phyloP scores from a whole-genome alignment of 2,113 vertebrate species.

The Thermophis baileyi region DNA sequence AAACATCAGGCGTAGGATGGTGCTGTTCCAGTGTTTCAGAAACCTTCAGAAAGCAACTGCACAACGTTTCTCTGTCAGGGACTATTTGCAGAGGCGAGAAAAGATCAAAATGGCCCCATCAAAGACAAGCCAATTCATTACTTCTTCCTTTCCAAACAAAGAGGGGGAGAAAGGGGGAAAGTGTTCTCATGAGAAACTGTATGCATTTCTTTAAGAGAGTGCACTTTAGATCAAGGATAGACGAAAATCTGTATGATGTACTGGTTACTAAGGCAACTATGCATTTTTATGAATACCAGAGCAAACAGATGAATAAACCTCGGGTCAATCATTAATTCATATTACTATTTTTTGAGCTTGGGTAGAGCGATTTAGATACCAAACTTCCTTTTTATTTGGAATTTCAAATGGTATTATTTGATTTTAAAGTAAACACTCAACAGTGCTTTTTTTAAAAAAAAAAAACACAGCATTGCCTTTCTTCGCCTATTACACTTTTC shows the following conservation, averaged over 20 bases:
- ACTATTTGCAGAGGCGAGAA: conserved; percentile 31
- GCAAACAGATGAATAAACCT: conserved; percentile 64
- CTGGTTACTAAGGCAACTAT: conserved; percentile 62
- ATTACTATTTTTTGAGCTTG: conserved; percentile 57
- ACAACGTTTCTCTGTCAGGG: conserved; percentile 19
- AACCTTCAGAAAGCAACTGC: neutral
- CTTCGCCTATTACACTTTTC: conserved; percentile 27
- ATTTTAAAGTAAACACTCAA: conserved; percentile 71
- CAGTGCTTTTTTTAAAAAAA: conserved; percentile 41
- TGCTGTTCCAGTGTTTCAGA: neutral
- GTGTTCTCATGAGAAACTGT: conserved; percentile 42
- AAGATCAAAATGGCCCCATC: conserved; percentile 49
- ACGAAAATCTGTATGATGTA: conserved; percentile 48
- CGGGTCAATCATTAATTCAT: conserved; percentile 75
- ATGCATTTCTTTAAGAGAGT: conserved; percentile 63
- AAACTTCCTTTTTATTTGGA: conserved; percentile 57
- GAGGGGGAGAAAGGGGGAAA: neutral
- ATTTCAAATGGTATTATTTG: conserved; percentile 66
- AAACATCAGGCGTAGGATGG: neutral
- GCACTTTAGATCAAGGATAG: conserved; percentile 57
- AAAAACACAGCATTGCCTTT: conserved; percentile 23
- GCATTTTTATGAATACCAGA: conserved; percentile 43
- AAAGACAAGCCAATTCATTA: conserved; percentile 47
- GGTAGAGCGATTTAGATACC: conserved; percentile 53
- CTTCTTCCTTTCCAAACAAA: conserved; percentile 64